Base-by-base conservation (phyloP, 1,140 invertebrate genomes). In the Hypothenemus hampei region DNA sequence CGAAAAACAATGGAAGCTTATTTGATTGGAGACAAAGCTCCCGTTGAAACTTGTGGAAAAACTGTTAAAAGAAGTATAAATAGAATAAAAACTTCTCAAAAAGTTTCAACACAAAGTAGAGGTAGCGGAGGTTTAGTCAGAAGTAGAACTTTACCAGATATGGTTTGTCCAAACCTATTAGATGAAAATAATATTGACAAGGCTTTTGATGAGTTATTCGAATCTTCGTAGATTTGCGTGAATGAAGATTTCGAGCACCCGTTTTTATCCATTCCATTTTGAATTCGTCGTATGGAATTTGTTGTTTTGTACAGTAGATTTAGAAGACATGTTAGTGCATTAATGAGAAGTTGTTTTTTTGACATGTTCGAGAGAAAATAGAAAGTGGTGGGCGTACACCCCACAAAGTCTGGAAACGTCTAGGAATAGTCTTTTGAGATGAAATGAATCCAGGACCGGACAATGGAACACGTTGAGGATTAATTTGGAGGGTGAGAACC, bases 1-100 rank as follows among this genome's bases (percentile, higher is more conserved):
- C 81, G 85, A 62, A 78, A 80, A 24, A 87, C 87, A 3, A 83
- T 92, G 31, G 84, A 87, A 49, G 84, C 85, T n/a, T 91, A 89
- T 65, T 87, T 91, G 64, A 49, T 43, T 3, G 59, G 59, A 11
- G 54, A n/a, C 35, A 62, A 63, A 47, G 52, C 62, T 11, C 50
- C 67, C 11, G 47, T 59, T 15, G 53, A 59, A 22, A 20, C n/a
- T 7, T 51, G 31, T 19, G 44, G 16, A 6, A 64, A 65, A 45
- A 48, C 65, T 4, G 64, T 67, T 8, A 73, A 72, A 46, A 66
- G 71, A 2, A 67, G 71, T 1, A 76, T 78, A 4, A 77, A 73
- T 62, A 70, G 73, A 19, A 69, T 69, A 35, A 73, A 73, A 48
- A 75, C 74, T 18, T 73, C 70, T 44, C 72, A 78, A 54, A 77